These are phyloP conservation scores for Acromyrmex heyeri DNA, from an alignment of 1,140 invertebrate species.

Conservation along the genomic window DNA sequence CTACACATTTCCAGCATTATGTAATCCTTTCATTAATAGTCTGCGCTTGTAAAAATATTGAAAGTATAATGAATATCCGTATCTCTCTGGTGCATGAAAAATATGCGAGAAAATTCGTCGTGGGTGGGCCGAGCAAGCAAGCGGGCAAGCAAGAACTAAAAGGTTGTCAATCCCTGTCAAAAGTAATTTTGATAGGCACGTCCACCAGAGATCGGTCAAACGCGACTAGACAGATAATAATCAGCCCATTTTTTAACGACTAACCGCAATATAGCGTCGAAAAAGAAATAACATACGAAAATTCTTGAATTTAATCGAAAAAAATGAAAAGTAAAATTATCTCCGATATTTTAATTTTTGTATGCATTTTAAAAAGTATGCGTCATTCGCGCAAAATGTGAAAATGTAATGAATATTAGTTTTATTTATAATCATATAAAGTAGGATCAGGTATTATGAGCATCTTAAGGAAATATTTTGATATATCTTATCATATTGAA, in stretches of 20 bases:
- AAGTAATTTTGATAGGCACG: slow-evolving; percentile 41
- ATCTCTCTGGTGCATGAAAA: slow-evolving; percentile 20
- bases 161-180: slow-evolving; percentile 63
- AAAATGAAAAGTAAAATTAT: slow-evolving; percentile 10
- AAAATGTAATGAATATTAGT: not conserved
- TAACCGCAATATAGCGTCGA: not conserved
- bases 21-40: slow-evolving; percentile 13
- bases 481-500: too few relatives aligned
- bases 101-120: slow-evolving; percentile 6
- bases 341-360: not conserved
- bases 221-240: slow-evolving; percentile 6
- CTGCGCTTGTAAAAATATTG: slow-evolving; percentile 26
- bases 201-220: not conserved
- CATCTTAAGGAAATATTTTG: too few relatives aligned
- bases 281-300: not conserved
- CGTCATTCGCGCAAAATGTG: not conserved
- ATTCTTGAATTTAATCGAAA: not conserved
- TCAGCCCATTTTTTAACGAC: not conserved
- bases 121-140: slow-evolving; percentile 39
- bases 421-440: not conserved
- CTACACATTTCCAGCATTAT: not conserved
- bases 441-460: too few relatives aligned
- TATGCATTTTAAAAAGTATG: not conserved
- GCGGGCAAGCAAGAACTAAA: slow-evolving; percentile 33
- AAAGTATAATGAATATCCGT: slow-evolving; percentile 30